Evolutionary conservation across 2,888 invertebrate species (phyloP).

Genomic region (Sthenelais limicola): DNA sequence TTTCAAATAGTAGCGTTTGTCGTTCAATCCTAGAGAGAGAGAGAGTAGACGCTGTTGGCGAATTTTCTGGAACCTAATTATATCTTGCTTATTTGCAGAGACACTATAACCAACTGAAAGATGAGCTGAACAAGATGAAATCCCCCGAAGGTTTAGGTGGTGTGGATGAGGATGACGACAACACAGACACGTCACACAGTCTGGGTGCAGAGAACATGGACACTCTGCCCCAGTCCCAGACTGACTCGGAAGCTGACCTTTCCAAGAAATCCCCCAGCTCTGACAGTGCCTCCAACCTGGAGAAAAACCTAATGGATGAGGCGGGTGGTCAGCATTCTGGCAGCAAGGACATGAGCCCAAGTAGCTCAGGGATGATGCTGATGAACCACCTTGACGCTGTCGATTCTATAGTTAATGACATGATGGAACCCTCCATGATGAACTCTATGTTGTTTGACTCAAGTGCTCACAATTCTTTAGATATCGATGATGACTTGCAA

Average conservation of each 20-base stretch:
- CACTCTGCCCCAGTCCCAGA: constrained; percentile 26
- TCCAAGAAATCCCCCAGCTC: constrained; percentile 30
- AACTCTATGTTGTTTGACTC: constrained; percentile 27
- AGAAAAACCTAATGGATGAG: constrained; percentile 6
- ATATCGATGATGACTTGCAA: constrained; percentile 25
- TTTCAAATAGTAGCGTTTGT: no score
- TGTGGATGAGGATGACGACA: constrained; percentile 28
- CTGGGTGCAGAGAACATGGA: constrained; percentile 32
- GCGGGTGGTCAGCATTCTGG: constrained; percentile 11
- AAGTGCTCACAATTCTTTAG: constrained; percentile 23
- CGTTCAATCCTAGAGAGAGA: no score
- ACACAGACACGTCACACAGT: constrained; percentile 33
- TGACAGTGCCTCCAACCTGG: constrained; percentile 14
- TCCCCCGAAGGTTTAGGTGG: constrained; percentile 77
- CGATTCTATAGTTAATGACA: constrained; percentile 21
- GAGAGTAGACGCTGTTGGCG: no score
- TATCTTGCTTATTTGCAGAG: constrained; percentile 76
- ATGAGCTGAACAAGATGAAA: constrained; percentile 87
- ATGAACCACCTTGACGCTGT: constrained; percentile 23
- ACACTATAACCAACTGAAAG: constrained; percentile 86
- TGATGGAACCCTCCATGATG: constrained; percentile 24
- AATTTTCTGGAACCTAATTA: no score
- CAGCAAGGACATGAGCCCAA: constrained; percentile 30
- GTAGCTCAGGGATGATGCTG: constrained; percentile 17
- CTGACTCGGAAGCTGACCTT: constrained; percentile 32